phyloP scores from a whole-genome alignment of 2,113 vertebrate species.

The Saimiri boliviensis region DNA sequence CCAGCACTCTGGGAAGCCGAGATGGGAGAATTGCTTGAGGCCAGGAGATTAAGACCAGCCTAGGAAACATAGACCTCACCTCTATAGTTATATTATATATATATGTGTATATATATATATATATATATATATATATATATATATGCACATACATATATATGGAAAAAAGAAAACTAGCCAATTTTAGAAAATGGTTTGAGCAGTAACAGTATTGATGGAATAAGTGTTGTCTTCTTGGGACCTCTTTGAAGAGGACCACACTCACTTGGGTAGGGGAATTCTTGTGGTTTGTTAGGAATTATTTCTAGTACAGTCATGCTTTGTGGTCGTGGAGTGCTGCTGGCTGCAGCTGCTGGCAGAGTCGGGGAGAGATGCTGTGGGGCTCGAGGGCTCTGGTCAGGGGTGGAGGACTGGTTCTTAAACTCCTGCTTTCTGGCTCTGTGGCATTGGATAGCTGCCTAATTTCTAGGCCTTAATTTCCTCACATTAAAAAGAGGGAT shows the following conservation, averaged over 20 bases:
- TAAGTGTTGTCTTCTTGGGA: neutral
- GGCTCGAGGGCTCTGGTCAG: neutral
- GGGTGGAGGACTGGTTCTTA: neutral
- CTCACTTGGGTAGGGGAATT: neutral
- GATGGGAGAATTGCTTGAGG: too few relatives aligned
- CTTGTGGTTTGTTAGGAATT: neutral
- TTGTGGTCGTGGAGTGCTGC: neutral
- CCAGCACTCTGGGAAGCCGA: too few relatives aligned
- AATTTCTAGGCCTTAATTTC: neutral
- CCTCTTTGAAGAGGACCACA: neutral
- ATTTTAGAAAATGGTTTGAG: neutral
- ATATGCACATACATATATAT: too few relatives aligned
- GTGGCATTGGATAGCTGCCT: neutral
- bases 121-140: rapidly evolving
- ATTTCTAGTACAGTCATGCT: neutral
- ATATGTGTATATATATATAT: too few relatives aligned
- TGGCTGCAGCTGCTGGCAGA: neutral
- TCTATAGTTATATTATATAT: too few relatives aligned
- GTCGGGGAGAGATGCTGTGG: neutral
- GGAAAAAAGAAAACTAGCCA: neutral
- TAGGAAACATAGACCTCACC: too few relatives aligned
- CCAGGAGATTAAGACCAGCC: too few relatives aligned
- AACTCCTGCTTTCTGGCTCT: neutral
- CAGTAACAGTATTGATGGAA: neutral
- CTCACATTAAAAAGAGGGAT: neutral